Base-by-base conservation (phyloP, 2,113 vertebrate genomes). In the Aptenodytes forsteri region DNA sequence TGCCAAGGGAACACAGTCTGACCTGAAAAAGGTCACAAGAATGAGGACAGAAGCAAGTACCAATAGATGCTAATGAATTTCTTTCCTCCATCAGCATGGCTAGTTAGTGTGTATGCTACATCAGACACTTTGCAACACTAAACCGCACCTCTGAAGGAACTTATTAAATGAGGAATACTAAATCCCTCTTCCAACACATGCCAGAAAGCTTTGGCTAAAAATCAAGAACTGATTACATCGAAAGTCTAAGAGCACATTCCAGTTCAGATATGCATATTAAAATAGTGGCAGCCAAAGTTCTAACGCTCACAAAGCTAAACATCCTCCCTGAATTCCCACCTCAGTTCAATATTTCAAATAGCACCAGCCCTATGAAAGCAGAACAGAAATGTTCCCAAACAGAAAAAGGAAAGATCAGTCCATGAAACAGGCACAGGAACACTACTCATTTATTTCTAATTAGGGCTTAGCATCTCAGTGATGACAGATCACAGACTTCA, bases 151-250 rank as follows among this genome's bases (percentile, higher is more conserved):
- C 71, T 61, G 70, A 94, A 73, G 34, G 42, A 96, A 88, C 67
- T 36, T 70, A 56, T 5, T 85, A 85, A 79, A 83, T 30, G 16
- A 86, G n/a, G 30, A 92, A 94, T 80, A 88, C 23, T 47, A 86
- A 79, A 64, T 49, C n/a, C 25, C 19, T 58, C 5, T n/a, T 88
- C 34, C 58, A 94, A 85, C 6, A 67, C 30, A 49, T 58, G 78
- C 58, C 87, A 73, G 59, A 90, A 85, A 80, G 7, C 22, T 70
- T 77, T 95, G 92, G 85, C 85, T 92, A 88, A 81, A 95, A 93
- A 77, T 61, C 54, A 92, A 86, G 64, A 93, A 69, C 18, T 69
- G 61, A 72, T 91, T 82, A 59, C 46, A 72, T n/a, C 6, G 9
- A 83, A 87, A 92, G 59, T 56, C 49, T 52, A 76, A 77, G 26